Evolutionary conservation across 2,797 vertebrate species (phyloP), one percentile per base, ranked within the genome.

Genomic region (Danionella dracula): DNA sequence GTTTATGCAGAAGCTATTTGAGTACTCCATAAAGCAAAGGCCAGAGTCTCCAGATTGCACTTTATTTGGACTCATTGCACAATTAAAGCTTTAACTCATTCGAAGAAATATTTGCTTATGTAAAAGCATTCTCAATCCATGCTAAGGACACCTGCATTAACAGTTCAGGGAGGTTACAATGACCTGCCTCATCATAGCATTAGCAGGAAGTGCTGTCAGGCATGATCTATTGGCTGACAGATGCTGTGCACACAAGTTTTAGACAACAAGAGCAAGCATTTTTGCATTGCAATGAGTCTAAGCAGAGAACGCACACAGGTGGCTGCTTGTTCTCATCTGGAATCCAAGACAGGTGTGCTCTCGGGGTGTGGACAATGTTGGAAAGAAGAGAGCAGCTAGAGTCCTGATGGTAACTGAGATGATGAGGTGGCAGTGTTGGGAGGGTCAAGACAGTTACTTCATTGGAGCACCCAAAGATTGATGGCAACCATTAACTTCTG

Each of bases 211-310:
- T 23, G 9, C 40, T 51, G 45, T 58, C 54, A 64, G 12, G 27
- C 10, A 51, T 65, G 54, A 71, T 70, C 37, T 70, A 58, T 45
- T 27, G 46, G 15, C 12, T 9, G 2, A 31, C 68, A 59, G 54
- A 51, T 40, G 53, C 66, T 66, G 53, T 48, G 17, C 16, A 16
- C 49, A 8, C 10, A 37, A 45, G 31, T 42, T 59, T 37, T 50
- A 49, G 54, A 50, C 38, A 41, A 50, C 42, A 60, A 66, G 37
- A 84, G 71, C 73, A 87, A 76, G 85, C 83, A 89, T 87, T 86
- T 74, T 56, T 86, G 85, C 82, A 84, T 89, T 87, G 87, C 77
- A 85, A 87, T 86, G 84, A 88, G 84, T 89, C 88, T 86, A 85
- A 81, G 60, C 9, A 50, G n/a, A 72, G 78, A 74, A 81, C 83